Evolutionary conservation across 2,113 vertebrate genomes (phyloP).

Genomic region (Ancistrus triradiatus): DNA sequence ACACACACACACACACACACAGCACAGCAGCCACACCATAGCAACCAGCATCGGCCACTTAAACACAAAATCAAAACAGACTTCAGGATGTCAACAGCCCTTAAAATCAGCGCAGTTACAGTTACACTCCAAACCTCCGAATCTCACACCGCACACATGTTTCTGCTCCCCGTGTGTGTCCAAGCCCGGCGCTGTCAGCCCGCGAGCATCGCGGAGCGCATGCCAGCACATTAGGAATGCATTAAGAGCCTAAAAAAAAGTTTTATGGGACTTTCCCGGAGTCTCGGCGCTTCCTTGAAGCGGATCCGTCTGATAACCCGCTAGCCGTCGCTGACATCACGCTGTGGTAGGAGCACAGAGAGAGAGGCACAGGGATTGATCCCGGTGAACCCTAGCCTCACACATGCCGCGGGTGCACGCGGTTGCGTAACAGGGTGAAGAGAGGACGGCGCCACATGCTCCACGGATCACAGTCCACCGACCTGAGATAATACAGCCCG

Average conservation of each 20-base stretch:
- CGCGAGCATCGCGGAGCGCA: not conserved
- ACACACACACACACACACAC: conserved; percentile 9
- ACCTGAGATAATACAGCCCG: conserved; percentile 4
- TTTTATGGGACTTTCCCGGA: conserved; percentile 1
- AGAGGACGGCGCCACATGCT: not conserved
- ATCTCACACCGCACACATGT: not conserved
- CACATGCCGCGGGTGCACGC: not conserved
- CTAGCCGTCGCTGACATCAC: conserved; percentile 24
- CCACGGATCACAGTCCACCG: conserved; percentile 10
- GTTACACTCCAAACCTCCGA: not conserved
- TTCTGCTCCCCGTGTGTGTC: not conserved
- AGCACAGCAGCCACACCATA: conserved; percentile 24
- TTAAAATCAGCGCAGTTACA: conserved; percentile 5
- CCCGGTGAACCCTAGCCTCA: conserved; percentile 26
- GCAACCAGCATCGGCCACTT: conserved; percentile 20
- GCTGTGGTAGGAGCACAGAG: not conserved
- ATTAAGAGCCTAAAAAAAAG: not conserved
- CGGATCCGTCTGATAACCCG: conserved; percentile 13
- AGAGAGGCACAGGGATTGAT: conserved; percentile 30
- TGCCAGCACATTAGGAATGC: not conserved
- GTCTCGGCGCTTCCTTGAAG: not conserved
- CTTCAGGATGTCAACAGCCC: not conserved
- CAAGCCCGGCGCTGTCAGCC: not conserved
- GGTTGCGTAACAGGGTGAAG: conserved; percentile 35
- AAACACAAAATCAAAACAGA: conserved; percentile 31